These are phyloP conservation scores for Hydrotaea cyrtoneurina DNA, from an alignment of 2,888 invertebrate genomes.

Conservation along the genomic window DNA sequence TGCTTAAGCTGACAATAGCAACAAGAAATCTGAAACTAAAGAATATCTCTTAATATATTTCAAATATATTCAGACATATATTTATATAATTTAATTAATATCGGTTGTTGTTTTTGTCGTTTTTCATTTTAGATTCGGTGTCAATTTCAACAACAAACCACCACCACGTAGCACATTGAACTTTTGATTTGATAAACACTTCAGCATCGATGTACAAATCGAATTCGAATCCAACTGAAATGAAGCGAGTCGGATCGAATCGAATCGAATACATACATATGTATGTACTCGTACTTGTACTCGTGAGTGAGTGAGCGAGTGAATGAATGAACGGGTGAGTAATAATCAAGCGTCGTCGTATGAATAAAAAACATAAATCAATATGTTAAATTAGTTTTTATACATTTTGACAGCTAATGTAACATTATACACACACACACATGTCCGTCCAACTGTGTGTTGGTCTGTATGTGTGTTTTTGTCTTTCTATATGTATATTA, in stretches of 20 bases:
- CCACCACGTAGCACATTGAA: constrained; percentile 56
- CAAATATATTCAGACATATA: background rate
- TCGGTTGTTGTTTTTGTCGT: background rate
- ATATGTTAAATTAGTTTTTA: constrained; percentile 61
- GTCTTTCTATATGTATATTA: background rate
- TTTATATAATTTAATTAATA: constrained; percentile 42
- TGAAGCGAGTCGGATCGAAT: background rate
- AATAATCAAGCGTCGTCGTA: constrained; percentile 22
- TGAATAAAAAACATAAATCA: constrained; percentile 55
- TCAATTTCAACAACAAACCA: constrained; percentile 44
- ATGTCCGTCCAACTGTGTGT: background rate
- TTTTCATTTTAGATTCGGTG: constrained; percentile 40
- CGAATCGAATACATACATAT: background rate
- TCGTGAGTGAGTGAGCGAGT: background rate
- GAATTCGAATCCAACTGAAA: background rate
- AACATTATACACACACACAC: constrained; percentile 44
- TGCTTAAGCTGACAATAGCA: background rate
- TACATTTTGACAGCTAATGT: constrained; percentile 62
- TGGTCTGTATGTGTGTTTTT: background rate
- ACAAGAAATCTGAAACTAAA: constrained; percentile 38
- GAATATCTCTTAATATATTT: constrained; percentile 50
- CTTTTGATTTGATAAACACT: constrained; percentile 13
- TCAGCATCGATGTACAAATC: background rate
- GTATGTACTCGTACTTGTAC: background rate
- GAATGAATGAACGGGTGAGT: constrained; percentile 8